Percentiles rank a stretch among this genome's conserved stretches.
Conservation (phyloP, 2,888 invertebrate species). For the Acleris holmiana region DNA sequence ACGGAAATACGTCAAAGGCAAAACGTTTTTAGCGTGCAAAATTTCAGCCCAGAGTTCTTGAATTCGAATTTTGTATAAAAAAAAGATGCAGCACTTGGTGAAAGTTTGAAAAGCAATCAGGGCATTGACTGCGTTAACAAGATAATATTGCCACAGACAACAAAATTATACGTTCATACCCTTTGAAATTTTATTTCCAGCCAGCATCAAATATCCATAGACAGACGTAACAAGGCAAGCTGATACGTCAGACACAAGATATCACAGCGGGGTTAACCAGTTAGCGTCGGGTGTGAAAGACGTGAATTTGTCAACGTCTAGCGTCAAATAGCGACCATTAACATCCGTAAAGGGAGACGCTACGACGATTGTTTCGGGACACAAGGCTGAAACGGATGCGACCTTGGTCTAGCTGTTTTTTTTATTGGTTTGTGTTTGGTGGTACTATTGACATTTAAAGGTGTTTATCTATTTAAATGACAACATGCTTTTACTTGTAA, state of each 20-base stretch:
- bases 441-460: too few relatives aligned
- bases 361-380: constrained; percentile 59
- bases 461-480: too few relatives aligned
- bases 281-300: constrained; percentile 55
- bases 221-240: constrained; percentile 30
- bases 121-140: too few relatives aligned
- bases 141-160: too few relatives aligned
- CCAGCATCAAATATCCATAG: constrained; percentile 13
- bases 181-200: constrained; percentile 7
- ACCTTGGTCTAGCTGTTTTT: background rate
- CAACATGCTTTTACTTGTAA: too few relatives aligned
- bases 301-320: constrained; percentile 75
- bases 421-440: background rate
- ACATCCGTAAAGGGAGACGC: constrained; percentile 64
- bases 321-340: constrained; percentile 78
- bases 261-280: constrained; percentile 36
- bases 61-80: too few relatives aligned
- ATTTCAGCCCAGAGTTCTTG: too few relatives aligned
- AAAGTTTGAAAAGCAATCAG: too few relatives aligned
- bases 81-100: too few relatives aligned
- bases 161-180: background rate
- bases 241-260: constrained; percentile 34
- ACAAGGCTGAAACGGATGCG: constrained; percentile 2
- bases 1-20: too few relatives aligned
- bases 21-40: too few relatives aligned